Conservation (phyloP, 2,888 invertebrate species). For the Pterobdella sp. region DNA sequence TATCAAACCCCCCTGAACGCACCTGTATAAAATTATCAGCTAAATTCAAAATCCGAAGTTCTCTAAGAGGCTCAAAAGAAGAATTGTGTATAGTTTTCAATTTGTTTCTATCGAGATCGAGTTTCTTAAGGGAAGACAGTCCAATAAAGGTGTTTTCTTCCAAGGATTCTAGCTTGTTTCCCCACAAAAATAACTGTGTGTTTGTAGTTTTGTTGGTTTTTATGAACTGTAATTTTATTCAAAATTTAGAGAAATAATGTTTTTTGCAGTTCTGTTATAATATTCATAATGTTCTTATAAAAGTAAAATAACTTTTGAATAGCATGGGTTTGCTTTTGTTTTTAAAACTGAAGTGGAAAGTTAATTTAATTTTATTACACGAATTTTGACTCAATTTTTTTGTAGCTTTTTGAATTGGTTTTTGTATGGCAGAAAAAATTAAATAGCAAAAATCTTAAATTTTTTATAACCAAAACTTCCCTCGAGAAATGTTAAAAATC, state of each 20-base stretch:
- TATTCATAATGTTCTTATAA: not conserved
- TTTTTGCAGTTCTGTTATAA: not conserved
- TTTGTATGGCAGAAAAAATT: no score
- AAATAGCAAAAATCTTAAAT: no score
- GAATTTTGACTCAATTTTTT: no score
- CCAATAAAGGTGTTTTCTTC: constrained; percentile 34
- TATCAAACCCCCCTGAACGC: no score
- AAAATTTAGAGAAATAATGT: constrained; percentile 10
- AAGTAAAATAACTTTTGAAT: not conserved
- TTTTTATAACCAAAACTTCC: not conserved
- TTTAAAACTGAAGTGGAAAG: not conserved
- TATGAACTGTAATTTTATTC: no score
- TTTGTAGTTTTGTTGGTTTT: no score
- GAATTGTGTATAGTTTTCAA: constrained; percentile 29
- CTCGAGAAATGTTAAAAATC: not conserved
- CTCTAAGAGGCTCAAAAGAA: constrained; percentile 32
- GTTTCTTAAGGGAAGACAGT: constrained; percentile 31
- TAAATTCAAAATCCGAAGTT: constrained; percentile 34
- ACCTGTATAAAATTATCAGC: constrained; percentile 36
- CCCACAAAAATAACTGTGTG: constrained; percentile 37
- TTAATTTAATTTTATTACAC: no score
- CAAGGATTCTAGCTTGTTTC: constrained; percentile 32
- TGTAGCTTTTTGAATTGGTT: no score
- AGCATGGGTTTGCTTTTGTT: not conserved
- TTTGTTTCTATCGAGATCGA: constrained; percentile 36